phyloP scores from a whole-genome alignment of 2,797 vertebrate genomes.

The Parotocinclus haroldoi region DNA sequence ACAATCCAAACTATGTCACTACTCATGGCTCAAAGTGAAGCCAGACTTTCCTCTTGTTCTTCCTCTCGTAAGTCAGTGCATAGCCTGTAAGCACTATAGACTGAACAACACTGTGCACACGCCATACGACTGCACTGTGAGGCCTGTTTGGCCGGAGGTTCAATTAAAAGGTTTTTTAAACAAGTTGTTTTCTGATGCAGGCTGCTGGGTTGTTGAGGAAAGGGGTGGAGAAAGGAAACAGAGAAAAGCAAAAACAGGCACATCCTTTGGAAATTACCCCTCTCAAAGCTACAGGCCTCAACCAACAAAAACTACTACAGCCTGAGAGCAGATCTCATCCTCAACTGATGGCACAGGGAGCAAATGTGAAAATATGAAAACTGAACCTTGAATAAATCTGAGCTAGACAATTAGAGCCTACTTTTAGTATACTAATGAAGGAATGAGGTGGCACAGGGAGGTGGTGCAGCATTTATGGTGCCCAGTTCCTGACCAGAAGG shows the following conservation, averaged over 20 bases:
- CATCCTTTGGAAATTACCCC: conserved; percentile 25
- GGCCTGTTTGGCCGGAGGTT: background rate
- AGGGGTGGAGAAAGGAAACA: conserved; percentile 46
- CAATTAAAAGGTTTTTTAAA: background rate
- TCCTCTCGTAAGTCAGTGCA: conserved; percentile 49
- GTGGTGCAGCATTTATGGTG: too few relatives aligned
- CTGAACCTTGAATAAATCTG: too few relatives aligned
- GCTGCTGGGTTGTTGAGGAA: background rate
- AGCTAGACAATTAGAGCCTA: too few relatives aligned
- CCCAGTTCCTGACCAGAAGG: too few relatives aligned
- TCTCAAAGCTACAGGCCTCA: background rate
- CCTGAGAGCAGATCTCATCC: too few relatives aligned
- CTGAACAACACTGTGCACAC: background rate
- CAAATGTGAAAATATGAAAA: too few relatives aligned
- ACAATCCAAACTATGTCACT: conserved; percentile 79
- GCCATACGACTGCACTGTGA: background rate
- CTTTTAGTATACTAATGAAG: too few relatives aligned
- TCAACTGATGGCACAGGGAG: too few relatives aligned
- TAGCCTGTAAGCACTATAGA: conserved; percentile 43
- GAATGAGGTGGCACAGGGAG: too few relatives aligned
- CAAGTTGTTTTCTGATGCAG: background rate
- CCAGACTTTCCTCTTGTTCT: conserved; percentile 67
- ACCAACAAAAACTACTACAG: too few relatives aligned
- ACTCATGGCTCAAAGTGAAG: conserved; percentile 71
- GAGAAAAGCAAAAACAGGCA: conserved; percentile 37